Conservation (phyloP, 2,888 invertebrate species). For the Drosophila vallismaia region DNA sequence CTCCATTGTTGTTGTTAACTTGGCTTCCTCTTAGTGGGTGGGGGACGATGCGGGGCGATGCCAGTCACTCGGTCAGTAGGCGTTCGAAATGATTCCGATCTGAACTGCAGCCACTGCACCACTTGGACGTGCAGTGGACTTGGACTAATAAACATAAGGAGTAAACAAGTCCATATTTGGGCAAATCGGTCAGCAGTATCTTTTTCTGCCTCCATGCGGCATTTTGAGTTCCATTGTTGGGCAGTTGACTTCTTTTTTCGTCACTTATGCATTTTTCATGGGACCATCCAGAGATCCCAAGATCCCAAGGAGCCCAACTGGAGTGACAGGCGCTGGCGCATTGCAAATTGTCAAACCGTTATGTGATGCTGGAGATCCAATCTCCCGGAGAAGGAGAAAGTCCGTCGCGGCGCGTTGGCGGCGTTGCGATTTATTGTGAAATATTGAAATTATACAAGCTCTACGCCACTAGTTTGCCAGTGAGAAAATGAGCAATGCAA, state of each 20-base stretch:
- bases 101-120: slow-evolving; percentile 12
- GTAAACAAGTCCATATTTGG: slow-evolving; percentile 77
- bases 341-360: slow-evolving; percentile 77
- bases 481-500: slow-evolving; percentile 73
- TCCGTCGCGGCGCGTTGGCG: slow-evolving; percentile 61
- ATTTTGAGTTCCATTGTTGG: slow-evolving; percentile 59
- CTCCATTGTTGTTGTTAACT: slow-evolving; percentile 14
- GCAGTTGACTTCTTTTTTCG: slow-evolving; percentile 23
- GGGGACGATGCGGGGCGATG: slow-evolving; percentile 41
- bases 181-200: slow-evolving; percentile 74
- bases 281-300: slow-evolving; percentile 1
- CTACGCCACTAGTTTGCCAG: slow-evolving; percentile 44
- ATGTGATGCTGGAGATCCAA: slow-evolving; percentile 56
- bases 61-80: slow-evolving; percentile 67
- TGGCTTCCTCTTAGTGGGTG: slow-evolving; percentile 9
- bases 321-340: slow-evolving; percentile 51
- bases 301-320: slow-evolving; percentile 11
- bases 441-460: slow-evolving; percentile 72
- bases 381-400: slow-evolving; percentile 40
- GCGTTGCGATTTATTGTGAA: slow-evolving; percentile 75
- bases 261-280: slow-evolving; percentile 73
- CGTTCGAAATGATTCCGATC: slow-evolving; percentile 46
- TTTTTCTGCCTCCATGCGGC: slow-evolving; percentile 25
- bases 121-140: slow-evolving; percentile 33
- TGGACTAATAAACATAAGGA: slow-evolving; percentile 74